These are phyloP conservation scores for Epinephelus moara DNA, from an alignment of 2,113 vertebrate genomes.

Conservation along the genomic window DNA sequence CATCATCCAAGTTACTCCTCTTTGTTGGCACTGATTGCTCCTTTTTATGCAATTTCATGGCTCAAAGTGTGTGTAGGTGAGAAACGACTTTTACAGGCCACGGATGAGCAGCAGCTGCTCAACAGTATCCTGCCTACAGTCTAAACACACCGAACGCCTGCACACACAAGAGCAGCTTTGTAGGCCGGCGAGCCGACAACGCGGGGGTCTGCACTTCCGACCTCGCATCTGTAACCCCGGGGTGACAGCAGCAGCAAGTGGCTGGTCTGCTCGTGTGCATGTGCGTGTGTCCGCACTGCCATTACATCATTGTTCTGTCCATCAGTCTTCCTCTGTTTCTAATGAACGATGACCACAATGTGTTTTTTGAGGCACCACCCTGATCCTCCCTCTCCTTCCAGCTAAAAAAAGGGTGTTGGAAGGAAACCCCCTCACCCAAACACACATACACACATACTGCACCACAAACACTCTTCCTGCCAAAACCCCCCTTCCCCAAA, in stretches of 20 bases:
- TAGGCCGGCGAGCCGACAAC: constrained; percentile 17
- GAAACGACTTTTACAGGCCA: constrained; percentile 48
- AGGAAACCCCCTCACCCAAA: neutral
- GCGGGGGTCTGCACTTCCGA: constrained; percentile 26
- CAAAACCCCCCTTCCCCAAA: constrained; percentile 27
- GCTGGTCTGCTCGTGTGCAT: neutral
- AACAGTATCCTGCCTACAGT: constrained; percentile 62
- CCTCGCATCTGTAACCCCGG: constrained; percentile 38
- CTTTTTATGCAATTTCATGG: neutral
- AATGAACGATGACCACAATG: neutral
- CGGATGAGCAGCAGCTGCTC: constrained; percentile 68
- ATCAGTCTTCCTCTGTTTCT: constrained; percentile 10
- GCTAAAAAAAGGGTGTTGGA: constrained; percentile 12
- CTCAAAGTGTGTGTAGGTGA: constrained; percentile 44
- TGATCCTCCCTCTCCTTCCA: neutral
- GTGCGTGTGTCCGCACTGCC: neutral
- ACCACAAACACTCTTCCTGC: constrained; percentile 10
- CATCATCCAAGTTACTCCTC: neutral
- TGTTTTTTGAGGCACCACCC: constrained; percentile 10
- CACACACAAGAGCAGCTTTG: constrained; percentile 61
- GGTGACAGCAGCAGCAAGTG: constrained; percentile 18
- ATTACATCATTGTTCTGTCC: constrained; percentile 29
- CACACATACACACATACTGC: constrained; percentile 3
- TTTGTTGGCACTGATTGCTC: neutral
- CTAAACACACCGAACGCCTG: constrained; percentile 68